Evolutionary conservation across 2,888 invertebrate genomes (phyloP).

Genomic region (Dilophus febrilis): DNA sequence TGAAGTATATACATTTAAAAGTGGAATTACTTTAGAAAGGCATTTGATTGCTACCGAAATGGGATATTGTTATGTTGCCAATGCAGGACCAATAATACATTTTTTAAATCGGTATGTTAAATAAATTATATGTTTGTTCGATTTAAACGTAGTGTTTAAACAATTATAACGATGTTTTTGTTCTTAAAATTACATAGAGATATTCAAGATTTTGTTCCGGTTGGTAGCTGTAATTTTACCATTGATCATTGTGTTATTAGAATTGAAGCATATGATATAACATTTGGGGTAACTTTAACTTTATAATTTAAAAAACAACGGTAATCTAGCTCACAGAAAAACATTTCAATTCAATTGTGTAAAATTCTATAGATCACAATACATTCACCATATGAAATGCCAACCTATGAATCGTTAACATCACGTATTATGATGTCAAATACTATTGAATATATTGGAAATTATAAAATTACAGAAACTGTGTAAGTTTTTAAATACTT

Average conservation of each 20-base stretch:
- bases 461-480: conserved; percentile 25
- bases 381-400: conserved; percentile 25
- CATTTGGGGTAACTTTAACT: conserved; percentile 19
- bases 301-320: too few relatives aligned
- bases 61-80: conserved; percentile 17
- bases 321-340: too few relatives aligned
- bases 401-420: conserved; percentile 10
- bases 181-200: too few relatives aligned
- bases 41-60: conserved; percentile 20
- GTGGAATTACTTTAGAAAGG: conserved; percentile 6
- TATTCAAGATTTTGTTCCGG: background rate
- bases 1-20: conserved; percentile 18
- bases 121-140: too few relatives aligned
- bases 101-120: too few relatives aligned
- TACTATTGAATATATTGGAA: conserved; percentile 23
- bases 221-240: conserved; percentile 8
- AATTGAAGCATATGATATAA: conserved; percentile 24
- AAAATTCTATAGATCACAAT: conserved; percentile 21
- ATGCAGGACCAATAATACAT: conserved; percentile 1
- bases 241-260: conserved; percentile 26
- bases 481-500: conserved; percentile 22
- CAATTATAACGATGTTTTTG: too few relatives aligned
- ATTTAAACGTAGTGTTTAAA: too few relatives aligned
- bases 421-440: conserved; percentile 19
- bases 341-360: too few relatives aligned